Evolutionary conservation across 1,140 invertebrate genomes (phyloP).

Genomic region (Bombus waltoni): DNA sequence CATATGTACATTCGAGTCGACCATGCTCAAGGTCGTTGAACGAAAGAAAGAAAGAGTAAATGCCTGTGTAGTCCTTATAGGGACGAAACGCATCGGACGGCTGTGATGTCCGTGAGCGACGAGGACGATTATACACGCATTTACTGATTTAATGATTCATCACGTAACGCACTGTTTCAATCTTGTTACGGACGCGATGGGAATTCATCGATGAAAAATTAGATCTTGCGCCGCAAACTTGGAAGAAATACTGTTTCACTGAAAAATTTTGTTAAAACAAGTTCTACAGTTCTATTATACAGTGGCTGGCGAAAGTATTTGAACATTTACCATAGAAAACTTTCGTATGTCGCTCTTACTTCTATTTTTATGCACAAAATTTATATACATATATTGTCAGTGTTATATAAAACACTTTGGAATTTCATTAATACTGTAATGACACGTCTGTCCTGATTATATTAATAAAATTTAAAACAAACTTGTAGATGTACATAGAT

Average conservation of each 20-base stretch:
- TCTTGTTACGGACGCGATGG: not conserved
- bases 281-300: not conserved
- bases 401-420: not conserved
- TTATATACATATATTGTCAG: not conserved
- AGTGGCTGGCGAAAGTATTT: not conserved
- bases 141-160: constrained; percentile 26
- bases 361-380: too few relatives aligned
- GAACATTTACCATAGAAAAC: not conserved
- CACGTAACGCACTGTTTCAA: not conserved
- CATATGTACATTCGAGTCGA: constrained; percentile 3
- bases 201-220: constrained; percentile 12
- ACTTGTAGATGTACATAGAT: too few relatives aligned
- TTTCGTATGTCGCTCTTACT: not conserved
- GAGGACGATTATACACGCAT: constrained; percentile 17
- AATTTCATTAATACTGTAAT: too few relatives aligned
- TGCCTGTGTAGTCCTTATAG: constrained; percentile 32
- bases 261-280: not conserved
- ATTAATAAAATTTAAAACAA: too few relatives aligned
- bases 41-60: constrained; percentile 46
- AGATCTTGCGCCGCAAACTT: not conserved
- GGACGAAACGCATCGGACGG: constrained; percentile 24
- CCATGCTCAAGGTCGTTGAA: constrained; percentile 51
- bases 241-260: not conserved
- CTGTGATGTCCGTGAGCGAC: constrained; percentile 13
- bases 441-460: too few relatives aligned